Evolutionary conservation across 2,888 invertebrate genomes (phyloP), one percentile per base, ranked within the genome.

Genomic region (Troides oblongomaculatus): DNA sequence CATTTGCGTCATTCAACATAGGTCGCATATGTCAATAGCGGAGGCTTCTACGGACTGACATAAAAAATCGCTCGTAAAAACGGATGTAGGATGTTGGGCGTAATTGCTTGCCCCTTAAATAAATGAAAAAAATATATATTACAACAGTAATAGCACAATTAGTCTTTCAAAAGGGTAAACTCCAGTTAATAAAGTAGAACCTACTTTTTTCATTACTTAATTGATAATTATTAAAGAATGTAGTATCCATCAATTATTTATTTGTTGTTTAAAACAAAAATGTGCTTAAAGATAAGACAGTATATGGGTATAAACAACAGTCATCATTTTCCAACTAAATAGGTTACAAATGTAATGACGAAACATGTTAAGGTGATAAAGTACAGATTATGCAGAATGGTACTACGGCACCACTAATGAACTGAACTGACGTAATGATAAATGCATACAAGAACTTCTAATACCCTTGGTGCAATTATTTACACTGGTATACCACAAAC

Each of bases 401-500:
- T 39, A 39, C 39, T 39, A 39, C 1, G 39, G 39, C 39, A 39
- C 7, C 39, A 39, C 39, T 39, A 39, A 0, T 39, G 39, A 39
- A 39, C 10, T 39, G 10, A 39, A 39, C 7, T 7, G 39, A 8
- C 8, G 8, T 39, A 39, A 39, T 39, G 39, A 39, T 39, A 39
- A 39, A 39, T 39, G 39, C 10, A 39, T 7, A 39, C 39, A 39
- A 10, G 10, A 39, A 39, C 39, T 39, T 39, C 39, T 39, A 39
- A 39, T 39, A 39, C 39, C 57, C 21, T 23, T 21, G n/a, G n/a
- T 21, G 57, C 18, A 57, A 57, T 23, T 57, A 65, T 65, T 46
- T 43, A 46, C 58, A 25, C n/a, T 50, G 65, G 65, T 58, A 58
- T 43, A 59, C 59, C 59, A 50, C 65, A 50, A 65, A 30, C 58